Base-by-base conservation (phyloP, 2,113 vertebrate species). In the Dolichotis patagonum region DNA sequence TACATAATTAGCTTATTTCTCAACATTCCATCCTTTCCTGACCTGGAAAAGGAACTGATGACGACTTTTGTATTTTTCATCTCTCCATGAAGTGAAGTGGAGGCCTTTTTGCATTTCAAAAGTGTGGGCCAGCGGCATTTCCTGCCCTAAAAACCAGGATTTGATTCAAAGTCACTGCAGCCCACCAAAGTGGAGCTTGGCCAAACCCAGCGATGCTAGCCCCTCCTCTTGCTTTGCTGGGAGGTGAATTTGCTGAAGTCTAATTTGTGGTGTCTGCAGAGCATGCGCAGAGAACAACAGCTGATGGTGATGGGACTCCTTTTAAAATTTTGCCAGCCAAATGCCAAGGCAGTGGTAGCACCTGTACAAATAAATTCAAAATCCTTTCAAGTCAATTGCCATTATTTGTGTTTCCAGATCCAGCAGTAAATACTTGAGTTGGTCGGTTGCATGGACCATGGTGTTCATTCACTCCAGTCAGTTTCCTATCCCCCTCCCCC, bases 381-480 rank as follows among this genome's bases (percentile, higher is more conserved):
- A 24, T 80, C 88, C 13, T 24, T 88, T 88, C 32, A 86, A 88
- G 73, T 83, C 78, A 49, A 24, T 65, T 49, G 80, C 60, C 54
- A 30, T 82, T 52, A 28, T 83, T 60, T 16, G 78, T 93, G 88
- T n/a, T 52, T 84, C 97, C 85, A 85, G 96, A 91, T 73, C 62
- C 89, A 94, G 94, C 84, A 95, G 73, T 95, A 88, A 96, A 54
- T 97, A 86, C 49, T 97, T 94, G 52, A 0, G 7, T 0, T 22
- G 86, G 92, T 0, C 0, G 84, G 97, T 96, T 86, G 96, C 96
- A 84, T 58, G 69, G 90, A 85, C 91, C 87, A 80, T 71, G 88
- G 73, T 85, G 95, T 98, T 91, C 95, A 91, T 98, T 92, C 96
- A 91, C 62, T 91, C 93, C 96, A 86, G 73, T 90, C 90, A 90